Percentiles rank a stretch among this genome's conserved stretches.
phyloP scores from a whole-genome alignment of 64 coral and sea anemone species.

The Catalaphyllia jardinei region DNA sequence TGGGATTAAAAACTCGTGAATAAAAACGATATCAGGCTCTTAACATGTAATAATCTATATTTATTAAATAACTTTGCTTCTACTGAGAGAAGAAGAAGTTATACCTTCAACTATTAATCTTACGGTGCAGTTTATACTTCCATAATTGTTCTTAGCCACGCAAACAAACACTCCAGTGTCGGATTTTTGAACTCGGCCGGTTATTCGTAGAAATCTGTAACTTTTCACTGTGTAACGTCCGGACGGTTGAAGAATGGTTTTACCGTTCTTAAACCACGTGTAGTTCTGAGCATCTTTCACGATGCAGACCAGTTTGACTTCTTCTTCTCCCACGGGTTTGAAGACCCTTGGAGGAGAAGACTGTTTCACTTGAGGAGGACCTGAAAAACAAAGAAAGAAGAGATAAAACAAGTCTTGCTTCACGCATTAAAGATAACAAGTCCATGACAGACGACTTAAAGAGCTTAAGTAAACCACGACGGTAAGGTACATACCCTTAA shows the following conservation, averaged over 20 bases:
- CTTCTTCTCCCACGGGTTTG: not conserved
- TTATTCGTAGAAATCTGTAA: conserved; percentile 54
- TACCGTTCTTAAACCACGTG: conserved; percentile 64
- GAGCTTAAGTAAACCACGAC: no score
- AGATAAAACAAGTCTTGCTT: no score
- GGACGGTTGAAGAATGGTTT: not conserved
- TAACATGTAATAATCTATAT: no score
- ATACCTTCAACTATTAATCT: conserved; percentile 68
- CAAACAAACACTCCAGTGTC: conserved; percentile 71
- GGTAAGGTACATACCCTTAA: no score
- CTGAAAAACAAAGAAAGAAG: not conserved
- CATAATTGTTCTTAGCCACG: conserved; percentile 46
- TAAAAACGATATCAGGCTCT: no score
- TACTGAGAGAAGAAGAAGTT: not conserved
- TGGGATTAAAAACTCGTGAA: no score
- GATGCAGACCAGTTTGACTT: not conserved
- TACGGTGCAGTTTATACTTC: conserved; percentile 55
- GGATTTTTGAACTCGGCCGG: conserved; percentile 8
- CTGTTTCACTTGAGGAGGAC: not conserved
- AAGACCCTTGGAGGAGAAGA: not conserved
- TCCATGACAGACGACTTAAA: no score
- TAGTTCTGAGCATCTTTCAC: conserved; percentile 27
- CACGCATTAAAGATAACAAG: no score
- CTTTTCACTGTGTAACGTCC: conserved; percentile 42
- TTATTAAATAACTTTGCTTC: no score